phyloP scores from a whole-genome alignment of 2,888 invertebrate genomes.

The Clusia tigrina region DNA sequence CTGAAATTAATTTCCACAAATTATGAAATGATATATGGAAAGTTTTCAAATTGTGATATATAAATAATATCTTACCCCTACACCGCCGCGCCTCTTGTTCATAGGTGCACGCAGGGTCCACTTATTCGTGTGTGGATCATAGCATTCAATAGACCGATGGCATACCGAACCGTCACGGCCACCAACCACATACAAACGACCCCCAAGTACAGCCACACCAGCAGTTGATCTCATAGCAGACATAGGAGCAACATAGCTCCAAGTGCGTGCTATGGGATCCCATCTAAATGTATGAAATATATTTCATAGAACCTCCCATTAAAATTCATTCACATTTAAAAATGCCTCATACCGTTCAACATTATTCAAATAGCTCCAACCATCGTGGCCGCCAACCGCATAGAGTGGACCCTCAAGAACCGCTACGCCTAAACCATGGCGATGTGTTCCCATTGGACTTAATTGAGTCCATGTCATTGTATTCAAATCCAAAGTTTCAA shows the following conservation, averaged over 20 bases:
- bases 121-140: conserved; percentile 75
- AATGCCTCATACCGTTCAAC: conserved; percentile 73
- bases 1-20: conserved; percentile 52
- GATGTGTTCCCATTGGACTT: conserved; percentile 89
- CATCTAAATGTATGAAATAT: conserved; percentile 67
- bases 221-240: conserved; percentile 84
- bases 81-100: conserved; percentile 85
- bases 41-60: not conserved
- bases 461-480: conserved; percentile 81
- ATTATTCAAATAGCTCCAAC: conserved; percentile 84
- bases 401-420: conserved; percentile 83
- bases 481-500: conserved; percentile 86
- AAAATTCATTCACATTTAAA: not conserved
- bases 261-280: conserved; percentile 87
- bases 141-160: conserved; percentile 88
- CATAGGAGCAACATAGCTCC: conserved; percentile 93
- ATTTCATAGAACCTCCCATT: not conserved
- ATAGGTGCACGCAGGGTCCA: conserved; percentile 89
- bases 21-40: not conserved
- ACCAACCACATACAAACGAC: conserved; percentile 88
- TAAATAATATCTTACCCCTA: conserved; percentile 80
- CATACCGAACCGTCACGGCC: conserved; percentile 93
- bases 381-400: conserved; percentile 95
- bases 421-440: conserved; percentile 82
- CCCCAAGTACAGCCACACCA: conserved; percentile 87